Base-by-base conservation (phyloP, 2,113 vertebrate genomes). In the Dromas ardeola region DNA sequence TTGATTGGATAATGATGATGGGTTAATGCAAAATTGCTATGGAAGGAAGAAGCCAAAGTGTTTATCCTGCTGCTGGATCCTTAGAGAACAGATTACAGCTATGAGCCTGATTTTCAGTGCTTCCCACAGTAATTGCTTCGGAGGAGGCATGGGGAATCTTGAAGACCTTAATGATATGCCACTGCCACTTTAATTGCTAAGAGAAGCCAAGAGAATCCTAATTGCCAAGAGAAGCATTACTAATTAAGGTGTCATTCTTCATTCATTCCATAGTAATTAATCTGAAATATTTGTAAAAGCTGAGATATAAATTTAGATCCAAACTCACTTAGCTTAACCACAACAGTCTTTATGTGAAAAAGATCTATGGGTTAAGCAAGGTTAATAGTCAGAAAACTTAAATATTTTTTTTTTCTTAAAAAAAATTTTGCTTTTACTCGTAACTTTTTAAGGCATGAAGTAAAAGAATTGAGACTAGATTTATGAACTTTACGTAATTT, bases 191-290 rank as follows among this genome's bases (percentile, higher is more conserved):
- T 98, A 98, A 97, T 98, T 98, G 98, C 97, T 96, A 61, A 94
- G 95, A 97, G 96, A 97, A 97, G 85, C 96, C 89, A 97, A 96
- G 85, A 97, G 82, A 97, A 96, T 97, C 95, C 97, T 98, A 98
- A 98, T 98, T 98, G 97, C 97, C 86, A 92, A 89, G 93, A 97
- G 97, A 96, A 71, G 86, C 96, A 97, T 97, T 98, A 95, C 95
- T 98, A 98, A 98, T 98, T 98, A 97, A 98, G 91, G 83, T 98
- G 97, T 98, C 97, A 97, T 98, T 98, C 97, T 98, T 95, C 93
- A 95, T 98, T 98, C 96, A 97, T 97, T 97, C 93, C 93, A 83
- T 88, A 97, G 94, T 97, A 98, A 98, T 98, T 98, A 98, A 95
- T 97, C 96, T 96, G 97, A 97, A 95, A 92, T 98, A 96, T 97